Evolutionary conservation across 1,140 invertebrate species (phyloP), one percentile per base, ranked within the genome.

Genomic region (Tetragnatha versicolor): DNA sequence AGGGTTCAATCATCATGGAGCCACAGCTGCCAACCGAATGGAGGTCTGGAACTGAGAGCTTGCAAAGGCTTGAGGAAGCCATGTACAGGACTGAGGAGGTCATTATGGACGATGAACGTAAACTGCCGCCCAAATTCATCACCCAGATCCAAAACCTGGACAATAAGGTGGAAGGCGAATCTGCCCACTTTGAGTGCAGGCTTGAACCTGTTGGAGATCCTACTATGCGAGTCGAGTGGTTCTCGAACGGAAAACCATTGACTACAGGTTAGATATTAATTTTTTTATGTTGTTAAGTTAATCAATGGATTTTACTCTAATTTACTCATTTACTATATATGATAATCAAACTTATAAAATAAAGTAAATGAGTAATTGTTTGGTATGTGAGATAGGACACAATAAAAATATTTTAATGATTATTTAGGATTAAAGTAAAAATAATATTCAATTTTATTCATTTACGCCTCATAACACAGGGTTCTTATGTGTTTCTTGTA

Each of bases 141-240:
- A 93, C 93, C 6, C 93, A 96, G 82, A 77, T 84, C 63, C 66
- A 93, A 85, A 91, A 94, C 80, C 90, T 92, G 80, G 85, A 94
- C 53, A 93, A 96, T 85, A 89, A 95, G 0, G 89, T 91, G 75
- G 96, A 98, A 89, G 92, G 93, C 45, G 92, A 92, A 78, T 89
- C 94, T 2, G 92, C 93, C 83, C 94, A 97, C 85, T 97, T 97
- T 82, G 95, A 97, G 82, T 95, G 94, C 83, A 89, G 93, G 47
- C 93, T 97, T 0, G 94, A 96, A 84, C 94, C 94, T 7, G 90
- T 92, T 0, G 91, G 92, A 68, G 94, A 97, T 87, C 88, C 93
- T 9, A 91, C 91, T 1, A 94, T 96, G 92, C 89, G 92, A 45
- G 94, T 97, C 81, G 94, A 97, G 85, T 98, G 96, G 95, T 96